Base-by-base conservation (phyloP, 2,888 invertebrate species). In the Clitarchus hookeri region DNA sequence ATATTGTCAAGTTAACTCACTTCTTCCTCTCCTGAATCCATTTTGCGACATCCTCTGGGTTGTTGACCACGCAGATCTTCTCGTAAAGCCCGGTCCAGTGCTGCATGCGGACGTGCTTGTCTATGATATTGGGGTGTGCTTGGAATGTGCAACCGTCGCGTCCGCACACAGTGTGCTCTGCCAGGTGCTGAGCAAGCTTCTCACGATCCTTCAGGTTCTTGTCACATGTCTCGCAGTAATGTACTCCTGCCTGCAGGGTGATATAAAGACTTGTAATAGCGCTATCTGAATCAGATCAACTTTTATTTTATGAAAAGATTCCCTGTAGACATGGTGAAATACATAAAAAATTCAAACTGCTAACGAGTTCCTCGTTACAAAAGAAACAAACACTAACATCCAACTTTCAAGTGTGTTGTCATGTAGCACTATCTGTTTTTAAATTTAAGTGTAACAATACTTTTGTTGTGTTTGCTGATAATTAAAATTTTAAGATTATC, bases 11-110 rank as follows among this genome's bases (percentile, higher is more conserved):
- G 0, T 44, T 19, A 48, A 44, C 86, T 88, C 88, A 93, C 92
- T 93, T 95, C 90, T 95, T 96, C 84, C 98, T 93, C 89, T 98
- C 97, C 85, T 94, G 94, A 88, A 95, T 94, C 98, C 98, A 98
- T 91, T 96, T 96, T 54, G 94, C 92, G 87, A 98, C 95, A 88
- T 97, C 97, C 90, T 97, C 97, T 0, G 96, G 95, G 9, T 96
- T 95, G 88, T 95, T 94, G 11, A 96, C 90, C 88, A 95, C 95
- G 88, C 95, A 94, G 87, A 98, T 95, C 91, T 95, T 95, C 85
- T 95, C 94, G 90, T 95, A 98, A 26, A 98, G 91, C 0, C 97
- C 98, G n/a, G 95, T 94, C 11, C 94, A 93, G 91, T 98, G 98
- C 91, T 97, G 96, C 93, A 96, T 95, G 90, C 94, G 93, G 88